Percentiles rank a stretch among this genome's conserved stretches.
These are phyloP conservation scores for Thunnus thynnus DNA, from an alignment of 2,113 vertebrate species.

Conservation along the genomic window DNA sequence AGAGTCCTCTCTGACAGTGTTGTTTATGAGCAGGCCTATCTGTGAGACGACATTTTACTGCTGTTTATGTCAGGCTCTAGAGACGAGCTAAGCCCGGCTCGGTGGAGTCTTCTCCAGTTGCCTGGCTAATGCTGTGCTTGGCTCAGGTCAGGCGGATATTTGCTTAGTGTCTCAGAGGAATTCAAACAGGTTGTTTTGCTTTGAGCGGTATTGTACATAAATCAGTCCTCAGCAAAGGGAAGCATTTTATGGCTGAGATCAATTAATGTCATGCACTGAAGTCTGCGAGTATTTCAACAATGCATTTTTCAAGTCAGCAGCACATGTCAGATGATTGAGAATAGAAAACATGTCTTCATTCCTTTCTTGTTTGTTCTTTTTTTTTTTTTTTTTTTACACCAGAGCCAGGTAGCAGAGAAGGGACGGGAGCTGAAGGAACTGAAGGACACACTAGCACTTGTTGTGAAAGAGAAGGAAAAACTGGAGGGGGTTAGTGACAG, in stretches of 20 bases:
- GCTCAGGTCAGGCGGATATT: constrained; percentile 75
- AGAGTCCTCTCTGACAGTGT: constrained; percentile 71
- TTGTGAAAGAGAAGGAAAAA: constrained; percentile 90
- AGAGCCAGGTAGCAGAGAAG: constrained; percentile 94
- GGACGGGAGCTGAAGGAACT: constrained; percentile 91
- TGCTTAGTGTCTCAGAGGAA: constrained; percentile 69
- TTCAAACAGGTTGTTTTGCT: constrained; percentile 77
- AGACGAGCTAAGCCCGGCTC: constrained; percentile 69
- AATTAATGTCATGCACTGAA: constrained; percentile 47
- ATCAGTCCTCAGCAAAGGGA: constrained; percentile 59
- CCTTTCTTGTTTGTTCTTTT: constrained; percentile 36
- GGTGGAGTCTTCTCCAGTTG: constrained; percentile 69
- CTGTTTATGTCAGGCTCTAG: constrained; percentile 82
- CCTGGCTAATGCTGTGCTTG: constrained; percentile 81
- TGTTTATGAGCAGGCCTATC: constrained; percentile 80
- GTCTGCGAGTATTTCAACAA: constrained; percentile 29
- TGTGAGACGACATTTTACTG: constrained; percentile 82
- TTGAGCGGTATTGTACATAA: constrained; percentile 59
- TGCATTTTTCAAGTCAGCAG: constrained; percentile 30
- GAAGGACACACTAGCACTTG: constrained; percentile 86
- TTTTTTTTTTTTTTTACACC: constrained; percentile 40
- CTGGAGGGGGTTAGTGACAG: constrained; percentile 83
- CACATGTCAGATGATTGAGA: constrained; percentile 22
- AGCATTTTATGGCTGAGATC: constrained; percentile 64
- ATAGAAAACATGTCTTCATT: constrained; percentile 13